Percentiles rank a stretch among this genome's conserved stretches.
Evolutionary conservation across 2,797 vertebrate species (phyloP).

Genomic region (Geotrypetes seraphini): DNA sequence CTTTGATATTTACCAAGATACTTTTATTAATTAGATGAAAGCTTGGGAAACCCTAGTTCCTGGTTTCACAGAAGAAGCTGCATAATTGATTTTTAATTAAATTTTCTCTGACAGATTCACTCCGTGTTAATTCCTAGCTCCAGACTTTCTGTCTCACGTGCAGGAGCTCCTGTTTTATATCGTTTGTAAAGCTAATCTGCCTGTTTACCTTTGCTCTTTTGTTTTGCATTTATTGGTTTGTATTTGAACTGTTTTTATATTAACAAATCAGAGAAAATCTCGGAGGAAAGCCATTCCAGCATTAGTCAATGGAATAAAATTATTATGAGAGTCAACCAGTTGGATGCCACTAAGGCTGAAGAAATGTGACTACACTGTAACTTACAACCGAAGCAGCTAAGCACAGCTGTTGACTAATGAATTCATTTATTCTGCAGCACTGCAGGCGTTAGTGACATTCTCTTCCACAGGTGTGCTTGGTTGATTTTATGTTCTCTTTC

Average conservation of each 20-base stretch:
- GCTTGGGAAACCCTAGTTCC: background rate
- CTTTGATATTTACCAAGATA: slow-evolving; percentile 7
- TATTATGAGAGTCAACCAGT: too few relatives aligned
- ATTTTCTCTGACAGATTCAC: slow-evolving; percentile 16
- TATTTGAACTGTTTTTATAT: background rate
- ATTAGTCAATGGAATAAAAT: too few relatives aligned
- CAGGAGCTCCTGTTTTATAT: background rate
- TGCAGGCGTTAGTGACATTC: too few relatives aligned
- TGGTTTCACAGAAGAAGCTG: slow-evolving; percentile 3
- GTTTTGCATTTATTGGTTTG: background rate
- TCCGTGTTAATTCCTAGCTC: slow-evolving; percentile 16
- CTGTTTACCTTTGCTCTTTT: background rate
- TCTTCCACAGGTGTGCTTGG: too few relatives aligned
- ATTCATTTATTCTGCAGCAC: too few relatives aligned
- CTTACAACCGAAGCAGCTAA: too few relatives aligned
- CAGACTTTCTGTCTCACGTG: slow-evolving; percentile 11
- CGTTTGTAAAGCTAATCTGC: slow-evolving; percentile 7
- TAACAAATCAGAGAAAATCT: too few relatives aligned
- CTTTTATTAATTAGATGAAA: slow-evolving; percentile 20
- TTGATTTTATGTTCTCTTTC: too few relatives aligned
- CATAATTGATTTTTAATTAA: slow-evolving; percentile 1
- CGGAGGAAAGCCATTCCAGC: too few relatives aligned
- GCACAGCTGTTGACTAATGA: too few relatives aligned
- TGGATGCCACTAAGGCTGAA: too few relatives aligned
- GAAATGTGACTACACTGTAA: too few relatives aligned